Conservation (phyloP, 1,140 invertebrate species). For the Pseudomyrmex concolor region DNA sequence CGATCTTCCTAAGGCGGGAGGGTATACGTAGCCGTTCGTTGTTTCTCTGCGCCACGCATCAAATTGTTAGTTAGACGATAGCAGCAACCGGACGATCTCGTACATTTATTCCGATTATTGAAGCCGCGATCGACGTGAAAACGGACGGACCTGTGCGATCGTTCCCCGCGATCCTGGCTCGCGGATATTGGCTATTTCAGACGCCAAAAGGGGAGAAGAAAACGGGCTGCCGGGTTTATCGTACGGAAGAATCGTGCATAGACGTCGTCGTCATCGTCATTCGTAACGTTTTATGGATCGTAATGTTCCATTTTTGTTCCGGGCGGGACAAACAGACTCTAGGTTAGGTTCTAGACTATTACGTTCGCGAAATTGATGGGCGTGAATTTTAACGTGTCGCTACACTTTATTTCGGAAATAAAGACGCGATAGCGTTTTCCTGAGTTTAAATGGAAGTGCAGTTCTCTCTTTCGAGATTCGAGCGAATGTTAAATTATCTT, state of each 20-base stretch:
- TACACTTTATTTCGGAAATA: neutral
- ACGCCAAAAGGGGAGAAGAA: constrained; percentile 13
- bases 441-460: neutral
- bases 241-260: constrained; percentile 51
- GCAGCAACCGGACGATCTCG: constrained; percentile 27
- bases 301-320: constrained; percentile 48
- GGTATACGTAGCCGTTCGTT: constrained; percentile 28
- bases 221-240: constrained; percentile 59
- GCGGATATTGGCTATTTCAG: constrained; percentile 49
- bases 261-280: constrained; percentile 33
- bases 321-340: constrained; percentile 25
- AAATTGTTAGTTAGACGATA: constrained; percentile 60
- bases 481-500: neutral
- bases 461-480: neutral
- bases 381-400: neutral
- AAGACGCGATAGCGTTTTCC: neutral
- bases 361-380: constrained; percentile 23
- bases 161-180: constrained; percentile 9
- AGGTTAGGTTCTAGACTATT: too few relatives aligned
- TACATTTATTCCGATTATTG: constrained; percentile 63
- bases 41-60: constrained; percentile 26
- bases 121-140: constrained; percentile 34
- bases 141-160: neutral
- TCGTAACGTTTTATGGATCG: constrained; percentile 59
- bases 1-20: constrained; percentile 33